phyloP scores from a whole-genome alignment of 1,140 invertebrate genomes.

The Hermetia illucens region DNA sequence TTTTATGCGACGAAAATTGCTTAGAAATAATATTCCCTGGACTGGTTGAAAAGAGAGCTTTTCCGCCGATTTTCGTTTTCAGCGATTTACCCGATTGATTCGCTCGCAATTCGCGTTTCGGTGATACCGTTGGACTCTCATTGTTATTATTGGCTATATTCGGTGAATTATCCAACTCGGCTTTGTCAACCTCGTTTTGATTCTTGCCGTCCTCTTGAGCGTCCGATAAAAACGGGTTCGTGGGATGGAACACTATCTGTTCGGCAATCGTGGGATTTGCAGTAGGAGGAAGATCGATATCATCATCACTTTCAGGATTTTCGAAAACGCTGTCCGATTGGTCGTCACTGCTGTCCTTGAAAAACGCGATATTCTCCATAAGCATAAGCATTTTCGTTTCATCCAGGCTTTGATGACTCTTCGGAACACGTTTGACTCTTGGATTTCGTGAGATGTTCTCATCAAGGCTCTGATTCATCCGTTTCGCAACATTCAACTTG shows the following conservation, averaged over 20 bases:
- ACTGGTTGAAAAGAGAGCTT: too few species aligned
- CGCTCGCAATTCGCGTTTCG: background rate
- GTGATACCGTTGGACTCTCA: background rate
- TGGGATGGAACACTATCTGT: conserved; percentile 19
- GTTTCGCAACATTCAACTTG: conserved; percentile 29
- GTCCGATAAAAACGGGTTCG: conserved; percentile 26
- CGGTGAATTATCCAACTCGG: too few species aligned
- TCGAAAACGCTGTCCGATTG: too few species aligned
- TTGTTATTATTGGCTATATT: background rate
- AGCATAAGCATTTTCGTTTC: conserved; percentile 34
- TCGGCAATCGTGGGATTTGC: too few species aligned
- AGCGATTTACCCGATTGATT: too few species aligned
- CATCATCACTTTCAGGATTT: too few species aligned
- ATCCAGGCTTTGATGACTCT: conserved; percentile 44
- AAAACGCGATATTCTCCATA: conserved; percentile 13
- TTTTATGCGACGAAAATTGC: conserved; percentile 22
- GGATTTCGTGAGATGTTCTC: conserved; percentile 39
- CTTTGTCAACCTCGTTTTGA: too few species aligned
- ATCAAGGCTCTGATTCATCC: conserved; percentile 52
- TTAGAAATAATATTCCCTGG: conserved; percentile 28
- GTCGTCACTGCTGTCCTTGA: too few species aligned
- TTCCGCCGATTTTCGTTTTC: too few species aligned
- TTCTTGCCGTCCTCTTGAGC: conserved; percentile 6
- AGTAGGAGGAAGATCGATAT: too few species aligned
- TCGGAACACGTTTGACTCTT: conserved; percentile 15